A percentile compares a stretch with the other conserved stretches of the same genome.
Evolutionary conservation across 2,113 vertebrate genomes (phyloP).

Genomic region (Cyphomyrus plagiostoma): DNA sequence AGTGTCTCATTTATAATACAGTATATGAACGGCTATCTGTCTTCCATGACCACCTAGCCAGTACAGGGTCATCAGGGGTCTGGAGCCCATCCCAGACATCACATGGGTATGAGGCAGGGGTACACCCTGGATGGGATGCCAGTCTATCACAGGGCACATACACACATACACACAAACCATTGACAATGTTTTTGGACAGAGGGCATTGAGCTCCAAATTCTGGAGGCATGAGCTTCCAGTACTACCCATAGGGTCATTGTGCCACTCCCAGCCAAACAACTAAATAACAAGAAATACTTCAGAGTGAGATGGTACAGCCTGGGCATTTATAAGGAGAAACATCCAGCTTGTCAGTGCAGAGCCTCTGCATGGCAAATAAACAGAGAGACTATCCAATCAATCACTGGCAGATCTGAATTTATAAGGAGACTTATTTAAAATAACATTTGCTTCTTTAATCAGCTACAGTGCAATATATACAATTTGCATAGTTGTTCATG

Average conservation of each 20-base stretch:
- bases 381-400: not conserved
- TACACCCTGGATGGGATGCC: not conserved
- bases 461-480: conserved; percentile 26
- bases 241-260: not conserved
- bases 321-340: not conserved
- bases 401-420: conserved; percentile 13
- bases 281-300: not conserved
- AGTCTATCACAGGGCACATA: not conserved
- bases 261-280: not conserved
- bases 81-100: not conserved
- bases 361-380: not conserved
- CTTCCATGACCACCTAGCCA: not conserved
- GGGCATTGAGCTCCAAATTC: not conserved
- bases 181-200: not conserved
- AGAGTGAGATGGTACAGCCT: not conserved
- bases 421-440: conserved; percentile 23
- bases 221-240: not conserved
- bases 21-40: not conserved
- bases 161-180: not conserved
- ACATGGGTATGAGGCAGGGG: not conserved
- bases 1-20: not conserved
- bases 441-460: conserved; percentile 26
- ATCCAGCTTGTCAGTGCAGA: not conserved
- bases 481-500: conserved; percentile 27
- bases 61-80: not conserved